phyloP scores from a whole-genome alignment of 2,888 invertebrate genomes.

The Rambutsinella grinnellia region DNA sequence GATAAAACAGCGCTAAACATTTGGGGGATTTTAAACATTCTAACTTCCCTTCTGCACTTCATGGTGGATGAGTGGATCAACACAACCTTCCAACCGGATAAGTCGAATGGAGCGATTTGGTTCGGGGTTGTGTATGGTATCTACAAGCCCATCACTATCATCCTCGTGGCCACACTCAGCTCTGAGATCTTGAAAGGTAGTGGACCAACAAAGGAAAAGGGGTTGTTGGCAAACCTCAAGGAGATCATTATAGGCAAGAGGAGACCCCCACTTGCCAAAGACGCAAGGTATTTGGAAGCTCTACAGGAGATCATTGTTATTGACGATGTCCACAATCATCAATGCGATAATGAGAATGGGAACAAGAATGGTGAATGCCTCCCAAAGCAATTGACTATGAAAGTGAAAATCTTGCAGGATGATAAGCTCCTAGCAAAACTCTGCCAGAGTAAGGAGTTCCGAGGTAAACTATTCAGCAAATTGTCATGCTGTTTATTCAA shows the following conservation, averaged over 20 bases:
- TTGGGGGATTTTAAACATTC: conserved; percentile 58
- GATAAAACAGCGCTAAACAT: conserved; percentile 53
- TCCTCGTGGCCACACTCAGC: conserved; percentile 45
- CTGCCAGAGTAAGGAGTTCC: no score
- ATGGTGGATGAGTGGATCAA: conserved; percentile 60
- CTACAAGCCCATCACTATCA: conserved; percentile 52
- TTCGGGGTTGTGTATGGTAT: conserved; percentile 47
- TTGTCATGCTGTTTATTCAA: no score
- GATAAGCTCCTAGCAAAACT: no score
- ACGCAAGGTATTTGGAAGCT: background rate
- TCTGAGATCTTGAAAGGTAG: conserved; percentile 38
- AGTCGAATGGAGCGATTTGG: conserved; percentile 46
- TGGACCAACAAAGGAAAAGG: background rate
- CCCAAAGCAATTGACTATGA: no score
- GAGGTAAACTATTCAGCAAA: no score
- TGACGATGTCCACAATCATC: no score
- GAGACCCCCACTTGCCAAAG: background rate
- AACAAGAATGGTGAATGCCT: no score
- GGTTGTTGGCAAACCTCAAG: background rate
- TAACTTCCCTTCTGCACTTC: conserved; percentile 55
- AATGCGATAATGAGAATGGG: no score
- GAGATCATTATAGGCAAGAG: conserved; percentile 14
- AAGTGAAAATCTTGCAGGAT: no score
- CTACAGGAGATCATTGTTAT: conserved; percentile 1
- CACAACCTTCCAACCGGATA: conserved; percentile 36